Base-by-base conservation (phyloP, 2,888 invertebrate species). In the Volucella zonaria region DNA sequence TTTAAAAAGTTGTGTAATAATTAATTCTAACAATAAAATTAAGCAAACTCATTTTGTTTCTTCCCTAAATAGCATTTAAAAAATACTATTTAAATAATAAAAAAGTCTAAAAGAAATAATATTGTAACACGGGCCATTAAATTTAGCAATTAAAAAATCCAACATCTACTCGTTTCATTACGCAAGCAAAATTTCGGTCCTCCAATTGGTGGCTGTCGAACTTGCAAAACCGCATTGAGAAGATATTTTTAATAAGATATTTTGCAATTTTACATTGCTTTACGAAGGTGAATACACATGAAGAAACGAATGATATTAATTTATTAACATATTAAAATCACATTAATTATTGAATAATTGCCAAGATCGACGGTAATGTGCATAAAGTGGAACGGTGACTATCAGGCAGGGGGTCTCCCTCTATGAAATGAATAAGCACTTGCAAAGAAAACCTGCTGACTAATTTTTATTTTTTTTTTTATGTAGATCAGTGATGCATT, bases 261-360 rank as follows among this genome's bases (percentile, higher is more conserved):
- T 68, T 78, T 78, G 82, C 74, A 82, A 78, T 74, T 74, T 45
- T 23, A 61, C 54, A 43, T 74, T 78, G n/a, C 67, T n/a, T 58
- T 78, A n/a, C 40, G 18, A 58, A 61, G 38, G 56, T 68, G 64
- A 40, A 47, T 54, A 76, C 62, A 81, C 59, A 67, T 51, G 45
- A 56, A 49, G 58, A 62, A 18, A n/a, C 31, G 23, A 73, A 51
- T 64, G 78, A 68, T 68, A 78, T 74, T 78, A 79, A 82, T 82
- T 70, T 66, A 78, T 82, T 73, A 78, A 70, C 74, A 78, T 74
- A 78, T 79, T 82, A 78, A 78, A 74, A 82, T 68, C 79, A 51
- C 67, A 82, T 82, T 78, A 82, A 73, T 74, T 74, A 68, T 68
- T 78, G 78, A 78, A 78, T 58, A 47, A 59, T 67, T 78, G 78